Evolutionary conservation across 2,113 vertebrate species (phyloP).

Genomic region (Cepphus grylle): DNA sequence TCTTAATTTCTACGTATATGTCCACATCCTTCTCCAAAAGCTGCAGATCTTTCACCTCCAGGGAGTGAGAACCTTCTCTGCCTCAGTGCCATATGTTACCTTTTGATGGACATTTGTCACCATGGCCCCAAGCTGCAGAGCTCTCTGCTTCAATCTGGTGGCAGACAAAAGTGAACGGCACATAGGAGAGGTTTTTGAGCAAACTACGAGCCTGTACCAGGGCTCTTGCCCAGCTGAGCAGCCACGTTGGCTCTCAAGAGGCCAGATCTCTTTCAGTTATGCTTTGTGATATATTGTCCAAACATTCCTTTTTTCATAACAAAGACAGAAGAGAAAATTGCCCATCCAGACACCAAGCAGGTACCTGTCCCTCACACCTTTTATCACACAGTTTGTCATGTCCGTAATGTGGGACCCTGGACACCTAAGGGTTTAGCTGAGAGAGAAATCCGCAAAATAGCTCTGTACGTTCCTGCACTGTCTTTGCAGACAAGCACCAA

Average conservation of each 20-base stretch:
- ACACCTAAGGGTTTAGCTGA: not conserved
- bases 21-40: not conserved
- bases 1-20: not conserved
- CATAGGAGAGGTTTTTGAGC: not conserved
- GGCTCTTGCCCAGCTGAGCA: not conserved
- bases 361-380: not conserved
- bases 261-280: not conserved
- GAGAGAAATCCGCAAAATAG: not conserved
- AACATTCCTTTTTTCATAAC: not conserved
- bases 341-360: not conserved
- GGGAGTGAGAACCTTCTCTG: not conserved
- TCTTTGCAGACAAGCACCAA: not conserved
- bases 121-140: not conserved
- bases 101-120: not conserved
- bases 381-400: not conserved
- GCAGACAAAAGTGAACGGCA: not conserved
- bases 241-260: not conserved
- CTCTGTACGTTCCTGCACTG: not conserved
- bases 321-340: not conserved
- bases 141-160: not conserved
- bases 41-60: not conserved
- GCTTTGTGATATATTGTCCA: not conserved
- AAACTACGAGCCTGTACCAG: not conserved
- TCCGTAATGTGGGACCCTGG: not conserved
- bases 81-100: not conserved